These are phyloP conservation scores for Arctocebus calabarensis DNA, from an alignment of 2,797 vertebrate species.

Conservation along the genomic window DNA sequence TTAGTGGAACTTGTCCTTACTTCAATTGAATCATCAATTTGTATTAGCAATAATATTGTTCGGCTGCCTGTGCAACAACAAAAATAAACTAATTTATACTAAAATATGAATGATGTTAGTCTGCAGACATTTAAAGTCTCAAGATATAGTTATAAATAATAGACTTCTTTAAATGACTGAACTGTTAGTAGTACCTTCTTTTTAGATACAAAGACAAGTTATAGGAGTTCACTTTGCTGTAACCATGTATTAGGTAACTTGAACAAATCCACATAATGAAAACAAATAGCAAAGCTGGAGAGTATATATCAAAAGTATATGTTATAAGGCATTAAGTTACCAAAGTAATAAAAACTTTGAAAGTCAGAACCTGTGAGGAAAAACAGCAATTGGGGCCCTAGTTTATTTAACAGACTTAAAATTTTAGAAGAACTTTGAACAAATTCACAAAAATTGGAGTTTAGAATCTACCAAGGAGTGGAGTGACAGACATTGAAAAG, in stretches of 20 bases:
- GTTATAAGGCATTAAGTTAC: not conserved
- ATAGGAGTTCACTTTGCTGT: not conserved
- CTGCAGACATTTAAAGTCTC: not conserved
- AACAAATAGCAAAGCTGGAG: not conserved
- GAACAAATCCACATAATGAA: not conserved
- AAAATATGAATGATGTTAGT: constrained; percentile 4
- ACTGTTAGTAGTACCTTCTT: not conserved
- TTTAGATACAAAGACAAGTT: not conserved
- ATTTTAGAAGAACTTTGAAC: not conserved
- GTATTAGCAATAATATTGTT: constrained; percentile 43
- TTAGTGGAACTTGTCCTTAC: constrained; percentile 59
- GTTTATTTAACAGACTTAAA: not conserved
- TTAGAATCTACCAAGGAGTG: not conserved
- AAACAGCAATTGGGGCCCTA: not conserved
- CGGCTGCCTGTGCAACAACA: not conserved
- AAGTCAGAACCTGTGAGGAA: not conserved
- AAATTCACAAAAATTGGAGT: not conserved
- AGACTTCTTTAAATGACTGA: not conserved
- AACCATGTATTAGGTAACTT: not conserved
- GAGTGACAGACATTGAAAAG: not conserved
- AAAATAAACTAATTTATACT: not conserved
- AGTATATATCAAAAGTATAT: not conserved
- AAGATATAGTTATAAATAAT: constrained; percentile 4
- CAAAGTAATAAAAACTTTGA: not conserved
- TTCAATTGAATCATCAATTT: constrained; percentile 69